Base-by-base conservation (phyloP, 2,113 vertebrate genomes). In the Scopus umbretta region DNA sequence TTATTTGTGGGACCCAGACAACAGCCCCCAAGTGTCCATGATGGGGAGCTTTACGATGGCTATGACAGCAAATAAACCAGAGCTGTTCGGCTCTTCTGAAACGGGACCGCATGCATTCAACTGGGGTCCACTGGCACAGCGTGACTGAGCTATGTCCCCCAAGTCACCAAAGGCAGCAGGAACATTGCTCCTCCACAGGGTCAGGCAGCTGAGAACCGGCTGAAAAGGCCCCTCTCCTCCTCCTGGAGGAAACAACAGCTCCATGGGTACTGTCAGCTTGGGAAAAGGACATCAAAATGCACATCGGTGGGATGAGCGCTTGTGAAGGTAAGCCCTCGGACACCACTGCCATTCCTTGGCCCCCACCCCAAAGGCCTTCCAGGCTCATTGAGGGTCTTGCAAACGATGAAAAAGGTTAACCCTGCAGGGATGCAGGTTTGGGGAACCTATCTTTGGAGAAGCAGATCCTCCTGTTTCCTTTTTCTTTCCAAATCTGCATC, bases 51-150 rank as follows among this genome's bases (percentile, higher is more conserved):
- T 43, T 38, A 66, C 38, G 58, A 43, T 3, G 7, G 68, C 27
- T 36, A 38, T 13, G 78, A 45, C 36, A 61, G 38, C 23, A 52
- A 29, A 22, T 26, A 82, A 68, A 47, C 15, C 45, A 68, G 38
- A 82, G 61, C 38, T 67, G 45, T 43, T 29, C 1, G 2, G 17
- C 32, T 75, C 32, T 59, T 45, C 70, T 2, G 0, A 53, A 67
- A 67, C 2, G 14, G 45, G 45, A 90, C 67, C 8, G 6, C 6
- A 3, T 16, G 38, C 4, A 29, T 36, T 67, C 53, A 34, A 3
- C 25, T 2, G 4, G n/a, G 32, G 26, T 50, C 43, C 42, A 30
- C 30, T 9, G 36, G 36, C 2, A 1, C 19, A 13, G 14, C 0
- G 1, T 15, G 36, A 56, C 20, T 14, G 19, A 47, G 67, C n/a